Evolutionary conservation across 2,113 vertebrate species (phyloP).

Genomic region (Mustela nigripes): DNA sequence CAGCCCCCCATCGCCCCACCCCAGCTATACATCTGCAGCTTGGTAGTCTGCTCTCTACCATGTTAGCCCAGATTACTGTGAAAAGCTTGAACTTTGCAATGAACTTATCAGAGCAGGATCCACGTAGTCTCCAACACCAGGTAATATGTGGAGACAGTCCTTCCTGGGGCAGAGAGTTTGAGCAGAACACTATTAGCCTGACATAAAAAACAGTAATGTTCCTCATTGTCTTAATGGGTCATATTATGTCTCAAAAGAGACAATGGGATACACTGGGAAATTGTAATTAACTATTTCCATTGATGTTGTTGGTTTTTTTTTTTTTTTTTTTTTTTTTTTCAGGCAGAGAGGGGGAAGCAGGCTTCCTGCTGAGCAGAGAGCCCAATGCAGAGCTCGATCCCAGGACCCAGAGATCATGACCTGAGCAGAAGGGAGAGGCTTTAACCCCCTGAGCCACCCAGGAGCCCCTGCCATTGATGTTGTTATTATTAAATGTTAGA

Average conservation of each 20-base stretch:
- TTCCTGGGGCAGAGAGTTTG: neutral
- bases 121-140: neutral
- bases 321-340: no score
- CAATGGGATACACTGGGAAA: neutral
- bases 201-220: neutral
- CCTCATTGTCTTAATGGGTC: neutral
- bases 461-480: no score
- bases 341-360: no score
- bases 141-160: neutral
- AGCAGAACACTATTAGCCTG: neutral
- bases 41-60: neutral
- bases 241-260: neutral
- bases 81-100: constrained; percentile 8
- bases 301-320: no score
- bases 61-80: neutral
- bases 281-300: neutral
- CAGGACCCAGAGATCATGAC: no score
- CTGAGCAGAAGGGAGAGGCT: no score
- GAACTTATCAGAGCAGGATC: neutral
- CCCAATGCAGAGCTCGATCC: no score
- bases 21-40: neutral
- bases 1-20: no score
- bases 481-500: neutral
- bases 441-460: no score
- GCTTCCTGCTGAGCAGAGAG: no score